Conservation (phyloP, 2,888 invertebrate genomes). For the Tryphoninae sp. region DNA sequence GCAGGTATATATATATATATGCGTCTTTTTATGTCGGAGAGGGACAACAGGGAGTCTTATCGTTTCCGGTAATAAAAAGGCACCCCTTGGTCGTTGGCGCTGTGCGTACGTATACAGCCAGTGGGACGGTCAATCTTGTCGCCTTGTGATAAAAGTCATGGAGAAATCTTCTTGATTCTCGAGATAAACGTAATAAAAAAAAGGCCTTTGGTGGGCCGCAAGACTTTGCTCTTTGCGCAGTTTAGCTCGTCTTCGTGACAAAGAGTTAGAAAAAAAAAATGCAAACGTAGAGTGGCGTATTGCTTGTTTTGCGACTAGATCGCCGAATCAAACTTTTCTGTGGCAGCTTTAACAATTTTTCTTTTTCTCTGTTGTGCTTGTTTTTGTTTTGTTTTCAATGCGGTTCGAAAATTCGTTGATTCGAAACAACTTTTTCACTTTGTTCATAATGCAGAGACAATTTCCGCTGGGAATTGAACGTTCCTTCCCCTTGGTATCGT, state of each 20-base stretch:
- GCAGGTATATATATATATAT: not conserved
- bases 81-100: constrained; percentile 14
- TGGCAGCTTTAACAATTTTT: not conserved
- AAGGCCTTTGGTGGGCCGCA: not conserved
- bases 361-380: not conserved
- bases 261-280: not conserved
- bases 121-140: constrained; percentile 10
- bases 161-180: constrained; percentile 23
- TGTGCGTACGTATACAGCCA: not conserved
- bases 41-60: constrained; percentile 11
- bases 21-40: constrained; percentile 1
- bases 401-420: not conserved
- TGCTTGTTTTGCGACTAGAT: not conserved
- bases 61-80: constrained; percentile 32
- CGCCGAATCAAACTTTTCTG: not conserved
- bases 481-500: not conserved
- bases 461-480: not conserved
- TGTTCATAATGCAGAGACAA: not conserved
- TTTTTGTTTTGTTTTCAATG: not conserved
- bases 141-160: constrained; percentile 16
- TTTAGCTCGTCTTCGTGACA: not conserved
- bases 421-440: not conserved
- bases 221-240: not conserved
- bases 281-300: not conserved
- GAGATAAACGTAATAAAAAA: constrained; percentile 26